Evolutionary conservation across 2,888 invertebrate species (phyloP).

Genomic region (Protodeltote pygarga): DNA sequence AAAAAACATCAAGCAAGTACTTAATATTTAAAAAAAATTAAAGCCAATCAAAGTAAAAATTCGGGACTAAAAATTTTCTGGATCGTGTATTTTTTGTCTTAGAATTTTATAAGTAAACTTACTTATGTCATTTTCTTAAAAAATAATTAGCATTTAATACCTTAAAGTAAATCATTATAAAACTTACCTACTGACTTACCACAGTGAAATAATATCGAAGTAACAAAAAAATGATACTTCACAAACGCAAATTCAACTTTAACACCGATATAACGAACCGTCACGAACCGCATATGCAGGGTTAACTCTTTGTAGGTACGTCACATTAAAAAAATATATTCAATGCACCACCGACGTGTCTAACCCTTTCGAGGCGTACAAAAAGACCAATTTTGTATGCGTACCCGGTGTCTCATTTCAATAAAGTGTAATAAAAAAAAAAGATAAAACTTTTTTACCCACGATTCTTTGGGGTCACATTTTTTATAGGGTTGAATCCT

Average conservation of each 20-base stretch:
- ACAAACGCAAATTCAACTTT: conserved; percentile 75
- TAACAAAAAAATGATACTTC: conserved; percentile 30
- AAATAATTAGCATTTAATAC: too few species aligned
- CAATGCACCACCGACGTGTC: conserved; percentile 68
- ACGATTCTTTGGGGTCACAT: conserved; percentile 83
- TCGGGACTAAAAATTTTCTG: too few species aligned
- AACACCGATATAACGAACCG: conserved; percentile 81
- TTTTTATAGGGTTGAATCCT: conserved; percentile 81
- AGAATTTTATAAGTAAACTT: too few species aligned
- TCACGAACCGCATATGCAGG: conserved; percentile 78
- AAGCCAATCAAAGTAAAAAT: too few species aligned
- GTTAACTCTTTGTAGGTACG: conserved; percentile 63
- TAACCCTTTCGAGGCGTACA: conserved; percentile 75
- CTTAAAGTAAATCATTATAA: too few species aligned
- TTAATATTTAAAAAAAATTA: too few species aligned
- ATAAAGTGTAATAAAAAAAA: conserved; percentile 80
- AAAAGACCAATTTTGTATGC: conserved; percentile 86
- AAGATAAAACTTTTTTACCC: conserved; percentile 84
- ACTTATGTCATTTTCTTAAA: too few species aligned
- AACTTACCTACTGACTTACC: neutral
- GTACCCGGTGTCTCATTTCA: conserved; percentile 86
- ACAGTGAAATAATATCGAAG: neutral
- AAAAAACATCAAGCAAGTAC: too few species aligned
- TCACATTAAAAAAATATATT: conserved; percentile 64
- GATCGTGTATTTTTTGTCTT: too few species aligned